Percentiles rank a stretch among this genome's conserved stretches.
Conservation (phyloP, 2,888 invertebrate species). For the Aphrophora alni region DNA sequence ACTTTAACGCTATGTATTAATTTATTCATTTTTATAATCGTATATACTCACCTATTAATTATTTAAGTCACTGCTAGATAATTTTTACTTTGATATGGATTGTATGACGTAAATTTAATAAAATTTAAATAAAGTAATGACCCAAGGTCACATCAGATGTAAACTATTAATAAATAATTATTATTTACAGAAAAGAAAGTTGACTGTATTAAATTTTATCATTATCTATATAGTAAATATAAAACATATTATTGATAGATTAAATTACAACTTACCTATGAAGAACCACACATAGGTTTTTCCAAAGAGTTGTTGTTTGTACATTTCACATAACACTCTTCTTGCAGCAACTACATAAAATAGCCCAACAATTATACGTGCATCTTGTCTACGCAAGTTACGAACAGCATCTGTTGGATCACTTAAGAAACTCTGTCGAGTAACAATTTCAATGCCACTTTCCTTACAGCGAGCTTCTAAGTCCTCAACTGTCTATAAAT, state of each 20-base stretch:
- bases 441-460: conserved; percentile 93
- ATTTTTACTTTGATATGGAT: no score
- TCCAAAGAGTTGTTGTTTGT: conserved; percentile 92
- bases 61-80: no score
- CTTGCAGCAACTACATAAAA: conserved; percentile 98
- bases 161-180: no score
- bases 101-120: no score
- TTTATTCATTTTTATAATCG: no score
- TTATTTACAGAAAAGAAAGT: no score
- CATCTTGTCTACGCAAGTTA: conserved; percentile 94
- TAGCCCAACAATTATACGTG: conserved; percentile 95
- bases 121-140: no score
- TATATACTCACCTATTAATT: no score
- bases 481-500: conserved; percentile 91
- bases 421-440: conserved; percentile 94
- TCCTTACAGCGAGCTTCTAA: conserved; percentile 92
- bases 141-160: no score
- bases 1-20: no score
- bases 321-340: conserved; percentile 95
- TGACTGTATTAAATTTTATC: no score
- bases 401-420: conserved; percentile 97
- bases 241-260: background rate
- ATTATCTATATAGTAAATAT: no score
- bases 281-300: conserved; percentile 99
- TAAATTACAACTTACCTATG: conserved; percentile 74